Base-by-base conservation (phyloP, 2,113 vertebrate genomes). In the Istiophorus platypterus region DNA sequence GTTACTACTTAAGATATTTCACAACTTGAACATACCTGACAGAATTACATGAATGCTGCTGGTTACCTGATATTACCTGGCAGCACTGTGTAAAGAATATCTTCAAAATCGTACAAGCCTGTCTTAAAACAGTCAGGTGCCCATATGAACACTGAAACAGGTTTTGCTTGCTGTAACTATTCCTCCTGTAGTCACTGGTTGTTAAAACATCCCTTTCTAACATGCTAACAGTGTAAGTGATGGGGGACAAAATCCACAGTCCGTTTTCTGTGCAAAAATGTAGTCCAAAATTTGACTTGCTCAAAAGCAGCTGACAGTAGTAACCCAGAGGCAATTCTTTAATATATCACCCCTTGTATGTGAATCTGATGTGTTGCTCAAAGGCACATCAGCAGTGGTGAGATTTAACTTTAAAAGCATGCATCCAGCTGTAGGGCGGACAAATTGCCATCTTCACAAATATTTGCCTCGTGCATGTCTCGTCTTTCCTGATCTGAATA, bases 401-500 rank as follows among this genome's bases (percentile, higher is more conserved):
- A 26, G 3, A 7, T 42, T 65, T 64, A 9, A 70, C 9, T 41
- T 31, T 20, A 10, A n/a, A 12, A 13, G 24, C 22, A 42, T 8
- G 4, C 7, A 34, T 41, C 56, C 41, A 57, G 9, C 41, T 34
- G 61, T 37, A 22, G 20, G 3, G 2, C 27, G 22, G 12, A 13
- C 24, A 11, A 65, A 47, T n/a, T 29, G 15, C n/a, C 37, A 22
- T 64, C 47, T 57, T 56, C 27, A 41, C 65, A 51, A n/a, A 80
- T 49, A 47, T 74, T 67, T 57, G 15, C 39, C 49, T 26, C 14
- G 4, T 41, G 66, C 26, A 27, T 37, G 62, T 67, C 47, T 73
- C 57, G 27, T 58, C 29, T 37, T 62, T 41, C 61, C 49, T 62
- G 51, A 63, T 56, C 57, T 54, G 58, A 67, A 62, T 17, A 49